Percentiles rank a stretch among this genome's conserved stretches.
These are phyloP conservation scores for Odobenus rosmarus DNA, from an alignment of 2,113 vertebrate genomes.

Conservation along the genomic window DNA sequence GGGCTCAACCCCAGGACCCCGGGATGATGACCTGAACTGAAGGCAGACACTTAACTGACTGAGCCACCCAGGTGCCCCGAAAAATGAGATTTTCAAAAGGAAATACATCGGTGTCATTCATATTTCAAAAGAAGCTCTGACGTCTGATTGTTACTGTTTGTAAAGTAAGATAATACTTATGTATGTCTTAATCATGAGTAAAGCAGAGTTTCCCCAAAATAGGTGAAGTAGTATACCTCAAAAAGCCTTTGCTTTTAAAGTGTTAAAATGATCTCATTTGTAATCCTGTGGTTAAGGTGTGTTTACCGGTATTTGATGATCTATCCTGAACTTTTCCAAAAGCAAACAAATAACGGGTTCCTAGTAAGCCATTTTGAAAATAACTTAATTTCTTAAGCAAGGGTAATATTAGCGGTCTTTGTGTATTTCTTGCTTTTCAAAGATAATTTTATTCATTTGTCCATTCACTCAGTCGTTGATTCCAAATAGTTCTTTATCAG, in stretches of 20 bases:
- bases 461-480: not conserved
- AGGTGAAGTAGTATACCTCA: not conserved
- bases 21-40: not conserved
- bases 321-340: not conserved
- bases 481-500: not conserved
- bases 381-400: not conserved
- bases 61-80: not conserved
- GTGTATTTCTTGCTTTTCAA: not conserved
- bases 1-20: not conserved
- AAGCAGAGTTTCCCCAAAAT: not conserved
- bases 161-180: not conserved
- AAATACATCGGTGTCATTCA: not conserved
- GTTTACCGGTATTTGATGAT: not conserved
- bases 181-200: not conserved
- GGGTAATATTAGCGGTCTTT: not conserved
- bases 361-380: not conserved
- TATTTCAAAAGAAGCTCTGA: not conserved
- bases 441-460: not conserved
- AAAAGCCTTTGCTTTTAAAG: conserved; percentile 30
- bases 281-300: not conserved
- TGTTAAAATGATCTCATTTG: not conserved
- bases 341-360: not conserved
- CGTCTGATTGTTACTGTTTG: not conserved
- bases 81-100: conserved; percentile 25
- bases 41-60: not conserved